A percentile compares a stretch with the other conserved stretches of the same genome.
phyloP scores from a whole-genome alignment of 2,888 invertebrate species.

The Caenorhabditis sp. region DNA sequence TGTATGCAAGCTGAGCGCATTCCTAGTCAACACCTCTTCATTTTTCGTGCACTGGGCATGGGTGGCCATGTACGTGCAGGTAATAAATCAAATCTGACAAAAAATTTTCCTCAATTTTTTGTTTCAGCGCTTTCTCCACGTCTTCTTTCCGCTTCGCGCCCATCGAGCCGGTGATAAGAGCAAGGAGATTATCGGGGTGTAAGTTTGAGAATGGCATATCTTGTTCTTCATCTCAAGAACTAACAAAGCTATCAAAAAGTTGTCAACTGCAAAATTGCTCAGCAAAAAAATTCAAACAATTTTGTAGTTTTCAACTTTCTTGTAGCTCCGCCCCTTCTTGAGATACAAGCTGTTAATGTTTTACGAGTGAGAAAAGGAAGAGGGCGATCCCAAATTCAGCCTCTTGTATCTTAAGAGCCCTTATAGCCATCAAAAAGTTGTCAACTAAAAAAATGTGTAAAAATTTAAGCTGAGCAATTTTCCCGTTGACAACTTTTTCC shows the following conservation, averaged over 20 bases:
- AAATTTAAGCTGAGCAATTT: not conserved
- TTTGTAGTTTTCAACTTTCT: not conserved
- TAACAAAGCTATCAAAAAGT: not conserved
- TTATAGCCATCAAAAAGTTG: not conserved
- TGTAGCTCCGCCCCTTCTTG: not conserved
- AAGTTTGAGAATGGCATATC: not conserved
- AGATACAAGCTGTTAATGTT: not conserved
- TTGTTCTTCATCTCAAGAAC: not conserved
- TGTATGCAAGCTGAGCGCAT: slow-evolving; percentile 72
- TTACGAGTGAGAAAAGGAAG: too few relatives aligned
- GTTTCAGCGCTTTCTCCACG: slow-evolving; percentile 58
- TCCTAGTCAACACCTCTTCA: slow-evolving; percentile 69
- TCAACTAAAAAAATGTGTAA: not conserved
- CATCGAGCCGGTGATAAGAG: slow-evolving; percentile 47
- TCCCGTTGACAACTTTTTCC: not conserved
- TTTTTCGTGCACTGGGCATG: slow-evolving; percentile 74
- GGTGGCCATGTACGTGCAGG: slow-evolving; percentile 71
- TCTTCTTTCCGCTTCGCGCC: slow-evolving; percentile 52
- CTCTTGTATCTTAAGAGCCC: not conserved
- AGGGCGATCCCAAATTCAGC: not conserved
- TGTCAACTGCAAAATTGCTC: not conserved
- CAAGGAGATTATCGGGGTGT: slow-evolving; percentile 47
- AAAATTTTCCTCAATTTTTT: not conserved
- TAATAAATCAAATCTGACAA: slow-evolving; percentile 5
- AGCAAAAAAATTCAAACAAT: not conserved